Base-by-base conservation (phyloP, 2,888 invertebrate genomes). In the Euphydryas editha region DNA sequence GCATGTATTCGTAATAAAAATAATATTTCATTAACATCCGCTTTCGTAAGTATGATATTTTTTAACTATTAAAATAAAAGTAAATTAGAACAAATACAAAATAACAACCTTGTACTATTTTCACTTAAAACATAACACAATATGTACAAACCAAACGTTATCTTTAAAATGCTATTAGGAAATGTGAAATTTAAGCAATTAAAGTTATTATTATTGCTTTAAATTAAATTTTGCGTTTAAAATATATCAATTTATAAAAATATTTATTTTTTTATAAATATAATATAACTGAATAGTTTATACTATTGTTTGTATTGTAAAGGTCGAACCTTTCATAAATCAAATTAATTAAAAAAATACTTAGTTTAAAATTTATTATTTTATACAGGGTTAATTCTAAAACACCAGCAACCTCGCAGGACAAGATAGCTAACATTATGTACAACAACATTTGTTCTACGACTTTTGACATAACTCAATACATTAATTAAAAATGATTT, bases 101-200 rank as follows among this genome's bases (percentile, higher is more conserved):
- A 44, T 44, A 39, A n/a, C n/a, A n/a, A n/a, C 42, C 42, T 44
- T 44, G 42, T n/a, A 44, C 42, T 44, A 44, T 44, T n/a, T 6
- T 44, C 4, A 44, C 15, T n/a, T n/a, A 39, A 20, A 17, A 18
- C n/a, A 42, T 18, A 46, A 3, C 15, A 15, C 7, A 46, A 47
- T 47, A 18, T 21, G 30, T n/a, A 42, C 5, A 42, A 42, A 42
- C 42, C 15, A 42, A 42, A 42, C n/a, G 30, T 30, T 30, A 30
- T 30, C 30, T 30, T 30, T 5, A 30, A 30, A 44, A 44, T 44
- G n/a, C 1, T 44, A 44, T 44, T 44, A n/a, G 15, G 42, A n/a
- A 44, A 44, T 44, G 1, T 15, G 6, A 44, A 44, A 44, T n/a
- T 44, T n/a, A 44, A 44, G n/a, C 2, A 44, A 44, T 44, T n/a